A percentile compares a stretch with the other conserved stretches of the same genome.
phyloP scores from a whole-genome alignment of 2,888 invertebrate species.

The Drosophila austrosaltans region DNA sequence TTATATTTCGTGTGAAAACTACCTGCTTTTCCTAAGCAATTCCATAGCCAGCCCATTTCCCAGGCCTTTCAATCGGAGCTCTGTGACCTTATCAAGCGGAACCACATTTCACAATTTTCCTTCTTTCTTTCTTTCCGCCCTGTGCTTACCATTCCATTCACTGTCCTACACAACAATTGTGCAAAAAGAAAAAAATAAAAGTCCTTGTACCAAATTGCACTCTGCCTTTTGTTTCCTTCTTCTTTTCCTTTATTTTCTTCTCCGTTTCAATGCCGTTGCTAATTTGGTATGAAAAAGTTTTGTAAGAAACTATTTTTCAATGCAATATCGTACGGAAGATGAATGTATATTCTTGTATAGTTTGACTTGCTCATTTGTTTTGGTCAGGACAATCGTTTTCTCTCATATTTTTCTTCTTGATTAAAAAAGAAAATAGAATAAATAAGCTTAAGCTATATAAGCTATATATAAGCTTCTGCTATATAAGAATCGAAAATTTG shows the following conservation, averaged over 20 bases:
- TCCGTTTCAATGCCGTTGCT: constrained; percentile 3
- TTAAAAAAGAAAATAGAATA: too few relatives aligned
- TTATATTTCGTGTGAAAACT: constrained; percentile 67
- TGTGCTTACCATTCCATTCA: constrained; percentile 12
- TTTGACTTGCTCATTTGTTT: too few relatives aligned
- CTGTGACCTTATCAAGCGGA: constrained; percentile 53
- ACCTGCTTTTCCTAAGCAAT: constrained; percentile 70
- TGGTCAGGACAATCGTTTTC: too few relatives aligned
- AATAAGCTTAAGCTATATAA: too few relatives aligned
- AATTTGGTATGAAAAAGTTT: background rate
- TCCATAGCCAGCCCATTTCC: constrained; percentile 31
- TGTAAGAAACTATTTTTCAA: background rate
- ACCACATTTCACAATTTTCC: constrained; percentile 29
- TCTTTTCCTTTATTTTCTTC: constrained; percentile 44
- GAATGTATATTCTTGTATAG: background rate
- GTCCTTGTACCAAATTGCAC: constrained; percentile 39
- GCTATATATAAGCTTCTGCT: too few relatives aligned
- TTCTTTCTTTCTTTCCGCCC: constrained; percentile 2
- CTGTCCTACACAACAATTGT: constrained; percentile 58
- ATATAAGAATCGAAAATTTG: too few relatives aligned
- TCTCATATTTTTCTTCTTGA: too few relatives aligned
- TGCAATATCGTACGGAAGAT: background rate
- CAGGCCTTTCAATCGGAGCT: constrained; percentile 59
- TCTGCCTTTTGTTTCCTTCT: background rate
- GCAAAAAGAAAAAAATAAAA: constrained; percentile 32